Base-by-base conservation (phyloP, 2,113 vertebrate species). In the Alethe diademata region DNA sequence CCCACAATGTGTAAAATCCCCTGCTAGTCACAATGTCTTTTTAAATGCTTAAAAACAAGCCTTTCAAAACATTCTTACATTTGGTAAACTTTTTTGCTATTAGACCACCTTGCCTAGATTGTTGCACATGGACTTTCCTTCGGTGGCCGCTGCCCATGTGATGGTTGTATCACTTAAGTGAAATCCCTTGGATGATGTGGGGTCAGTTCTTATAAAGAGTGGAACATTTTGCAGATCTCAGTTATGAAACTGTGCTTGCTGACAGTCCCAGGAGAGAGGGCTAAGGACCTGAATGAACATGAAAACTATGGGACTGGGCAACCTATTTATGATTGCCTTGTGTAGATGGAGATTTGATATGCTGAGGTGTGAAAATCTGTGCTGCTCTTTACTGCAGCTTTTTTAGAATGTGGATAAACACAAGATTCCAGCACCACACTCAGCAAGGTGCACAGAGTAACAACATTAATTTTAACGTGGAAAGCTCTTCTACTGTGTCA, bases 401-500 rank as follows among this genome's bases (percentile, higher is more conserved):
- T 86, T 56, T 47, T 51, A 36, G 72, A 51, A 12, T 1, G 1
- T 66, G 35, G 42, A 26, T 87, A 60, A 76, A 74, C 6, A 23
- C 19, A 48, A 50, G 33, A 40, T 43, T 84, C n/a, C 38, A 76
- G 51, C 14, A 25, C 3, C 9, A 25, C 17, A 3, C 14, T 74
- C 60, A 72, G 50, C 36, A 69, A 94, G 47, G 40, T 88, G 56
- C 56, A 69, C 2, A 5, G 69, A 57, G 65, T 62, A 29, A 71
- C 58, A 79, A 40, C n/a, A 24, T 0, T 9, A 36, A 26, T 60
- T 81, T 65, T n/a, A 74, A 14, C 0, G 0, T 14, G 25, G 12
- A 60, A 65, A 58, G 16, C 17, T 74, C 33, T 95, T 91, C 35
- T 43, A 38, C 25, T 50, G 8, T 62, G 19, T 80, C 28, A 75